Base-by-base conservation (phyloP, 2,888 invertebrate genomes). In the Megastigmus dorsalis region DNA sequence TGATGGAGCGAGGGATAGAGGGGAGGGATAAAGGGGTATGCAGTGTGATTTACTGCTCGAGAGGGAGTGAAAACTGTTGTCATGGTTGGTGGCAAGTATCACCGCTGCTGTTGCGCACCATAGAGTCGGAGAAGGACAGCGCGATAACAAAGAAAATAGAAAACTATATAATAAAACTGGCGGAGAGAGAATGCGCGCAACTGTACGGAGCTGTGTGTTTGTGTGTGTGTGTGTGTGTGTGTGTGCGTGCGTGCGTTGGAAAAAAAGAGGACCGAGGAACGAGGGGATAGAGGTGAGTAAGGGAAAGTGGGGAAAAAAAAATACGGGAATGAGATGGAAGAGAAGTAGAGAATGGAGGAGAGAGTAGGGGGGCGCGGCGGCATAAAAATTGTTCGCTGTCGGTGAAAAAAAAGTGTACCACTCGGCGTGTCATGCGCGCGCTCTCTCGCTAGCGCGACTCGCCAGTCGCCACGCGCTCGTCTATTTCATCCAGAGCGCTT, bases 1-100 rank as follows among this genome's bases (percentile, higher is more conserved):
- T n/a, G n/a, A n/a, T n/a, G n/a, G n/a, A n/a, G n/a, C n/a, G n/a
- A n/a, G n/a, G n/a, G n/a, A n/a, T n/a, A n/a, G n/a, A n/a, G n/a
- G n/a, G 6, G 26, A 62, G 74, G 75, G 13, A 23, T 9, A 18
- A 45, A n/a, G 26, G 43, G 10, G 20, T 20, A 69, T 74, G 1
- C 59, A 48, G 52, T 66, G 80, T 83, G 84, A 83, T 83, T 84
- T 83, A 84, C 82, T 78, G 81, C 80, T 77, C 78, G 78, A 81
- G 76, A 77, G 83, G 81, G 82, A 82, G 80, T 80, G 82, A 82
- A 82, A 84, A 82, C 82, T 83, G 81, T 83, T 84, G 82, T 82
- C 82, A 81, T 79, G 81, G 43, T 57, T 59, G 77, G 76, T 76
- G 76, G 75, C 69, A 77, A 76, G 79, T 75, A 74, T 65, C 38